Conservation (phyloP, 2,888 invertebrate genomes). For the Parnassius glacialis region DNA sequence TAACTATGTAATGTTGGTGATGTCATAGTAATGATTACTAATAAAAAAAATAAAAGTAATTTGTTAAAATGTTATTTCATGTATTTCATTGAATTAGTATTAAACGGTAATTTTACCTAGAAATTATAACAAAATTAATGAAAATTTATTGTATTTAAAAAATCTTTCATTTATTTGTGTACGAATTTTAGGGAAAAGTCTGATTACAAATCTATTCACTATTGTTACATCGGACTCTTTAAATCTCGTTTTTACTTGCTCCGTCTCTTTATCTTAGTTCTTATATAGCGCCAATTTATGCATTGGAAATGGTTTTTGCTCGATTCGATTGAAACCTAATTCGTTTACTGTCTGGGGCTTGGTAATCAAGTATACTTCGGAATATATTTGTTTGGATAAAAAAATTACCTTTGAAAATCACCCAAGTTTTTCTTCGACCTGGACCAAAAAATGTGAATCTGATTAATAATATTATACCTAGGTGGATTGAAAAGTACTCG, state of each 20-base stretch:
- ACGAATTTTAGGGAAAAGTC: conserved; percentile 2
- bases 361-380: conserved; percentile 6
- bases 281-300: conserved; percentile 20
- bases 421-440: too few species aligned
- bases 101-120: too few species aligned
- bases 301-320: conserved; percentile 13
- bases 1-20: too few species aligned
- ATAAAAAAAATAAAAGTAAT: too few species aligned
- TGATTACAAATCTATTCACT: conserved; percentile 7
- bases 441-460: too few species aligned
- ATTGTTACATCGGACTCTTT: conserved; percentile 7
- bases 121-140: too few species aligned
- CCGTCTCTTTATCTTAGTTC: conserved; percentile 15
- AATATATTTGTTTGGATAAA: conserved; percentile 1
- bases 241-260: conserved; percentile 14
- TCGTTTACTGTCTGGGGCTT: conserved; percentile 15
- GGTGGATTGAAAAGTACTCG: too few species aligned
- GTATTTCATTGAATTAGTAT: too few species aligned
- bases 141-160: too few species aligned
- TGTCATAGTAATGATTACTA: too few species aligned
- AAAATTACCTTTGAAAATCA: neutral
- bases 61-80: too few species aligned
- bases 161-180: neutral
- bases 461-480: too few species aligned
- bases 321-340: conserved; percentile 17